Base-by-base conservation (phyloP, 2,888 invertebrate genomes). In the Rhogogaster chlorosoma region DNA sequence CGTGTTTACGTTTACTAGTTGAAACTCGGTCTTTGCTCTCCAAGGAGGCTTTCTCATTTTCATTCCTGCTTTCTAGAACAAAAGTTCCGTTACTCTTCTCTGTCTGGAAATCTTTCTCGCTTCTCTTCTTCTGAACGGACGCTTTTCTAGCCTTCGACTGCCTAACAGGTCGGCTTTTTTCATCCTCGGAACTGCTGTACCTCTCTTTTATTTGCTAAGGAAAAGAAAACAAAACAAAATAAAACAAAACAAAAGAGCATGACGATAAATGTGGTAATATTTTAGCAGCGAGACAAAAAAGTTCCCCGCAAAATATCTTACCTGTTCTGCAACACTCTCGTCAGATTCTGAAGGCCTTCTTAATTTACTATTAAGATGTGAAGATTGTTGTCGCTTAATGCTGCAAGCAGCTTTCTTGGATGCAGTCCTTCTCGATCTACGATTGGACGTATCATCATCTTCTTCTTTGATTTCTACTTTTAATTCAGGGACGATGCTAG, bases 181-280 rank as follows among this genome's bases (percentile, higher is more conserved):
- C 92, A 10, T 91, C 91, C 26, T 92, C 92, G 0, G 92, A 92
- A 86, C 89, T 91, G 15, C 85, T 88, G 22, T 38, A 67, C 0
- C 49, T 6, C 4, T 86, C 22, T 53, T 26, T 70, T 7, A 9
- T n/a, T 49, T 80, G 18, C 71, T 82, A 26, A 61, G 1, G 3
- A 26, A 57, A 22, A n/a, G 38, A 36, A 6, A 61, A 38, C 18
- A 77, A 49, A n/a, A n/a, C n/a, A n/a, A n/a, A n/a, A n/a, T n/a
- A n/a, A n/a, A n/a, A n/a, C n/a, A n/a, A n/a, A n/a, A n/a, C n/a
- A n/a, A n/a, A n/a, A n/a, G n/a, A n/a, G n/a, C 2, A 36, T 32
- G n/a, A 36, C 5, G 1, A 70, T 6, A 9, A 32, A 70, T 36
- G 7, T 10, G 15, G 26, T 0, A 2, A 22, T n/a, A n/a, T 70